These are phyloP conservation scores for Alethe castanea DNA, from an alignment of 2,113 vertebrate species.

Conservation along the genomic window DNA sequence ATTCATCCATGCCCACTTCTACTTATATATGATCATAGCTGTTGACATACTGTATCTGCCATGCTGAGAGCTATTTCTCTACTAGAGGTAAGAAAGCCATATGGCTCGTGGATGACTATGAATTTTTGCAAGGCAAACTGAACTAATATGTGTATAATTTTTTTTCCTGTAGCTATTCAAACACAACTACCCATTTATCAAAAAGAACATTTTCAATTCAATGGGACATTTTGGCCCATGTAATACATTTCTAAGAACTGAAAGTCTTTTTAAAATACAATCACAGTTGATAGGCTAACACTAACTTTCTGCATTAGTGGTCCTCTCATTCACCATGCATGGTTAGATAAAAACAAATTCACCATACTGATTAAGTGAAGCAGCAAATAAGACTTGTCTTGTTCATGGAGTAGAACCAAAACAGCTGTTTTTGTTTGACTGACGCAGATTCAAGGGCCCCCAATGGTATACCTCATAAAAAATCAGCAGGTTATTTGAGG, in stretches of 20 bases:
- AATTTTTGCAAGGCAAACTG: conserved; percentile 24
- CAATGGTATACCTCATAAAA: background rate
- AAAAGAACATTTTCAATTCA: background rate
- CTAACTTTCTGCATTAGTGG: background rate
- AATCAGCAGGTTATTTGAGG: background rate
- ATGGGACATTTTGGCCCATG: background rate
- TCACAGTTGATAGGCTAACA: background rate
- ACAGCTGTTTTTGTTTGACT: conserved; percentile 36
- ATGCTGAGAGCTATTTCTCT: conserved; percentile 36
- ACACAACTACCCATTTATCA: background rate
- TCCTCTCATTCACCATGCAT: background rate
- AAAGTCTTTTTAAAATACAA: background rate
- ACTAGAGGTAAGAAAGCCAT: conserved; percentile 44
- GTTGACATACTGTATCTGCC: conserved; percentile 41
- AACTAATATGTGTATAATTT: background rate
- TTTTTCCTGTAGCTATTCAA: background rate
- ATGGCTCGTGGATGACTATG: conserved; percentile 42
- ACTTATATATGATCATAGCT: conserved; percentile 54
- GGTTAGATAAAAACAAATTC: background rate
- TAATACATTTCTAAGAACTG: background rate
- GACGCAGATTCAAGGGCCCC: conserved; percentile 15
- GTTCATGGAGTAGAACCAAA: conserved; percentile 16
- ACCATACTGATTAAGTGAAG: background rate
- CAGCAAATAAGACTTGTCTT: conserved; percentile 10
- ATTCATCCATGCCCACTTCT: conserved; percentile 51